A percentile compares a stretch with the other conserved stretches of the same genome.
These are phyloP conservation scores for Haliclystus octoradiatus DNA, from an alignment of 30 jellyfish, hydroid and myxozoan species.

Conservation along the genomic window DNA sequence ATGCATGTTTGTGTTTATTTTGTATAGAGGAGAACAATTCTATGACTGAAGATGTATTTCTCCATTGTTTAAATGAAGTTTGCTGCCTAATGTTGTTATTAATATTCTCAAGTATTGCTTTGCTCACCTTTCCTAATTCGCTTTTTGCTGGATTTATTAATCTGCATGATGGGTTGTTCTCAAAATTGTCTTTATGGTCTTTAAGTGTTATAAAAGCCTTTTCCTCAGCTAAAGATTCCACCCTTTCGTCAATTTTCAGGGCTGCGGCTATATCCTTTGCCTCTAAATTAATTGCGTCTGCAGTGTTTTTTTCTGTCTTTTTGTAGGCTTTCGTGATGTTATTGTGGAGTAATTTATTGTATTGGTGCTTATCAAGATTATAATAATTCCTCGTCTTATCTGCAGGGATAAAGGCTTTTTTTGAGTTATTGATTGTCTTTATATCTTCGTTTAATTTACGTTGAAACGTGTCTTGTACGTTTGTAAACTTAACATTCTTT, in stretches of 20 bases:
- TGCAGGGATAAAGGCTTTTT: slow-evolving; percentile 17
- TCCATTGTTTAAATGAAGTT: slow-evolving; percentile 28
- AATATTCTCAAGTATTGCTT: slow-evolving; percentile 19
- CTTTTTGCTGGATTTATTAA: slow-evolving; percentile 13
- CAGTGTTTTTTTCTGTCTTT: not conserved
- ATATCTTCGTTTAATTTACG: too few relatives aligned
- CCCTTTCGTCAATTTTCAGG: slow-evolving; percentile 13
- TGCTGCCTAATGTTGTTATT: slow-evolving; percentile 14
- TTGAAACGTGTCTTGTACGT: slow-evolving; percentile 8
- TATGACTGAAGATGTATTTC: too few relatives aligned
- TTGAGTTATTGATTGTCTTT: slow-evolving; percentile 1
- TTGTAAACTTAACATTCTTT: slow-evolving; percentile 13
- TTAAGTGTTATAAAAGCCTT: slow-evolving; percentile 32
- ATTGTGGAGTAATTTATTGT: slow-evolving; percentile 8
- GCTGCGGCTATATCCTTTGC: slow-evolving; percentile 8
- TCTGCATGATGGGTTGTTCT: too few relatives aligned
- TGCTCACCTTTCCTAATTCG: too few relatives aligned
- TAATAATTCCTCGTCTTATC: too few relatives aligned
- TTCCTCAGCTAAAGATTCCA: slow-evolving; percentile 11
- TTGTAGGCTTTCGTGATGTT: slow-evolving; percentile 21
- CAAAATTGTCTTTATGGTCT: slow-evolving; percentile 44
- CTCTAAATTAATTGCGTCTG: slow-evolving; percentile 1
- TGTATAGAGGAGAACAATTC: too few relatives aligned
- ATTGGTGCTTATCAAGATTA: not conserved
- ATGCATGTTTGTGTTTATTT: too few relatives aligned